Base-by-base conservation (phyloP, 2,888 invertebrate genomes). In the Candidula unifasciata region DNA sequence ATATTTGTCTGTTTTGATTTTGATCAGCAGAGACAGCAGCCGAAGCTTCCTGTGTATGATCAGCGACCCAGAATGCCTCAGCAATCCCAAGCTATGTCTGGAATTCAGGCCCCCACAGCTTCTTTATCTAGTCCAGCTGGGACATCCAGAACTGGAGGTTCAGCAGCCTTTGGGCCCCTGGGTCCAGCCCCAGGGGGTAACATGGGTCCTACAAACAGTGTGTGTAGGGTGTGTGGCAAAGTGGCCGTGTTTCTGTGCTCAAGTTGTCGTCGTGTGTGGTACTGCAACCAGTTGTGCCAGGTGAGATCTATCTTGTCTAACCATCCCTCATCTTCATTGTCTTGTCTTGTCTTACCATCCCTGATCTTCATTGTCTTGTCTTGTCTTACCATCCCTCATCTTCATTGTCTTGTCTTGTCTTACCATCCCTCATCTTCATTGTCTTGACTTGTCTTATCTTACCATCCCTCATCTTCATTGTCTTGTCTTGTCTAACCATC, bases 241-340 rank as follows among this genome's bases (percentile, higher is more conserved):
- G 86, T 88, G 76, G 89, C 91, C 35, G 87, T 90, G 77, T 91
- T 89, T 83, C 89, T 91, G 30, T 91, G 91, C 71, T 90, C 90
- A 27, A 89, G 86, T 80, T 91, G 91, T 83, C 88, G 90, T 33
- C 83, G 87, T n/a, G 88, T 90, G n/a, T 98, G 97, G 97, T 98
- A 98, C 94, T 98, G 98, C 95, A 97, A 97, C 92, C 95, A 97
- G 83, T 96, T 97, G 88, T 98, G 98, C 93, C 98, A 98, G 96
- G 97, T 97, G 80, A 8, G 24, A 35, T n/a, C n/a, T 30, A n/a
- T n/a, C n/a, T n/a, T n/a, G n/a, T n/a, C n/a, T n/a, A n/a, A n/a
- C n/a, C n/a, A n/a, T n/a, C n/a, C n/a, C n/a, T n/a, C n/a, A n/a
- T n/a, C n/a, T n/a, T n/a, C n/a, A n/a, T n/a, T n/a, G n/a, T n/a